These are phyloP conservation scores for Heterotis niloticus DNA, from an alignment of 2,113 vertebrate genomes.

Conservation along the genomic window DNA sequence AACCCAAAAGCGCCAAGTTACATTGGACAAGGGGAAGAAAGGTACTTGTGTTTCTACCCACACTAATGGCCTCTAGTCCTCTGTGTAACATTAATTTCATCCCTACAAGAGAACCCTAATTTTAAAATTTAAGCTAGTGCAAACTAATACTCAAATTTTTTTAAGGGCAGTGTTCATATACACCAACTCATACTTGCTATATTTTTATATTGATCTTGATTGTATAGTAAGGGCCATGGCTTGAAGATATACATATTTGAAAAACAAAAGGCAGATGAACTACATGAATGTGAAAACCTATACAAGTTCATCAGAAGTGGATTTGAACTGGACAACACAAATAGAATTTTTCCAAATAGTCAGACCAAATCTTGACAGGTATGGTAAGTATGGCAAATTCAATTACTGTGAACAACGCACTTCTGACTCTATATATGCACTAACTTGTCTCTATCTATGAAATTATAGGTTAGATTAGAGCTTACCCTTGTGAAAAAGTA, in stretches of 20 bases:
- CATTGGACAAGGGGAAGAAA: slow-evolving; percentile 22
- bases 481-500: too few species aligned
- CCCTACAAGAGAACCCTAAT: background rate
- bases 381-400: too few species aligned
- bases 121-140: too few species aligned
- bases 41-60: slow-evolving; percentile 7
- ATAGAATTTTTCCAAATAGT: too few species aligned
- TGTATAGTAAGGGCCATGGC: too few species aligned
- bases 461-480: too few species aligned
- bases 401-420: too few species aligned
- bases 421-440: background rate
- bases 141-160: background rate
- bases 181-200: background rate
- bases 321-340: background rate
- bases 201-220: background rate
- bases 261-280: too few species aligned
- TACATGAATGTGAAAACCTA: background rate
- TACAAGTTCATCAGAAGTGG: background rate
- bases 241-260: too few species aligned
- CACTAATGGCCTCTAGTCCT: slow-evolving; percentile 22
- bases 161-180: background rate
- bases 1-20: background rate
- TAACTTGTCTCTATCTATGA: slow-evolving; percentile 2
- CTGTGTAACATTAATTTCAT: background rate
- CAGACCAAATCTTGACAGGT: too few species aligned